These are phyloP conservation scores for Drosophila kuntzei DNA, from an alignment of 2,888 invertebrate genomes.

Conservation along the genomic window DNA sequence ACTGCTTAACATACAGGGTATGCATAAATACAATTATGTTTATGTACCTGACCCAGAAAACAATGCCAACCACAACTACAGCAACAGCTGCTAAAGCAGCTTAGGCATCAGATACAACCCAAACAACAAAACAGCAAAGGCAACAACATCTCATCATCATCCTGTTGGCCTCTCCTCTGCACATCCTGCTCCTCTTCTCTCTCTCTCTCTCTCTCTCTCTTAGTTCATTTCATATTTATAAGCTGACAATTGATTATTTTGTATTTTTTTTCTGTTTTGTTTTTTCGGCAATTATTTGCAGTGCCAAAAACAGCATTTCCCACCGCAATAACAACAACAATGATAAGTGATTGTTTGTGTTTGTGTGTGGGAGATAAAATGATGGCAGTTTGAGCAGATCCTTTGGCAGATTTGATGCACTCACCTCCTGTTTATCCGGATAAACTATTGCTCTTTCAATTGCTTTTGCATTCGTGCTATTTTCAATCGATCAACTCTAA, in stretches of 20 bases:
- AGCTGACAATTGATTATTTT: conserved; percentile 62
- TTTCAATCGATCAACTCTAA: conserved; percentile 27
- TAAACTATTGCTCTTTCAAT: conserved; percentile 7
- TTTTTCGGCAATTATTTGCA: conserved; percentile 53
- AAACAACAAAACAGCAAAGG: conserved; percentile 18
- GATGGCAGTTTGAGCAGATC: conserved; percentile 13
- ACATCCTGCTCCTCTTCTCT: not conserved
- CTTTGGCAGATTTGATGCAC: conserved; percentile 10
- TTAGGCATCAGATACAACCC: conserved; percentile 9
- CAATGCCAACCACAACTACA: conserved; percentile 17
- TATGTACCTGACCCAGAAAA: conserved; percentile 34
- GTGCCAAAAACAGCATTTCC: conserved; percentile 48
- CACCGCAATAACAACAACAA: conserved; percentile 31
- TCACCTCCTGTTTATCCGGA: conserved; percentile 15
- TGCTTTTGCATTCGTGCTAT: not conserved
- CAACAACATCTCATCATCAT: conserved; percentile 9
- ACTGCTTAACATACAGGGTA: conserved; percentile 9
- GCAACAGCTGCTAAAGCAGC: conserved; percentile 16
- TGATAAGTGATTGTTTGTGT: conserved; percentile 26
- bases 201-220: conserved; percentile 4
- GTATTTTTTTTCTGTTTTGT: conserved; percentile 5
- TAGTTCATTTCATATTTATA: conserved; percentile 63
- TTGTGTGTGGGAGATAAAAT: conserved; percentile 16
- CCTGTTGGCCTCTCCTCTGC: not conserved
- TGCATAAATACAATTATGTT: conserved; percentile 27